These are phyloP conservation scores for Ligdia adustata DNA, from an alignment of 2,888 invertebrate genomes.

Conservation along the genomic window DNA sequence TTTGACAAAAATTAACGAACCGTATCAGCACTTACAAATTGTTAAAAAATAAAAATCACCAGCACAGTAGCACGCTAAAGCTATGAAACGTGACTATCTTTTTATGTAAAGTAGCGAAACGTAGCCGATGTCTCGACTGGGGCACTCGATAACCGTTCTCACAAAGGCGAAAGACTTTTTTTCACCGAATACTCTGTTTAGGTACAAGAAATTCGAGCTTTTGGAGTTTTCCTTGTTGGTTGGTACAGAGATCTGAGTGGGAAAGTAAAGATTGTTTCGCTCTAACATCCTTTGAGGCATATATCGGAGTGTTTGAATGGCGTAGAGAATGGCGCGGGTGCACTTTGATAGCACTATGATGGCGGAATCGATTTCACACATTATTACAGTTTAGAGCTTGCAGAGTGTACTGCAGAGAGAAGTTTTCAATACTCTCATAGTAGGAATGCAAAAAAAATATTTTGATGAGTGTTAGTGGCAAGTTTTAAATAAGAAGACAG, in stretches of 20 bases:
- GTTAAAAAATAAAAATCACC: constrained; percentile 3
- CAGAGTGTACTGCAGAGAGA: too few relatives aligned
- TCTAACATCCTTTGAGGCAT: constrained; percentile 69
- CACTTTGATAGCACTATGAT: too few relatives aligned
- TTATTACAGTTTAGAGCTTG: too few relatives aligned
- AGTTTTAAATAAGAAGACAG: too few relatives aligned
- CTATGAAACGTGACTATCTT: constrained; percentile 20
- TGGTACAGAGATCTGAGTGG: constrained; percentile 65
- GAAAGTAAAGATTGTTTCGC: constrained; percentile 66
- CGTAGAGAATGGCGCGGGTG: too few relatives aligned
- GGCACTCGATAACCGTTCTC: constrained; percentile 43
- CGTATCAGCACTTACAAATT: neutral
- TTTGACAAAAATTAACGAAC: too few relatives aligned
- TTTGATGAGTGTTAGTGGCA: too few relatives aligned
- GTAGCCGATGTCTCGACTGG: constrained; percentile 19
- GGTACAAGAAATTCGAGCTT: constrained; percentile 48
- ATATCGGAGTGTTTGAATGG: too few relatives aligned
- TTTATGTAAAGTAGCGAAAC: constrained; percentile 33
- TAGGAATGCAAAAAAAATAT: too few relatives aligned
- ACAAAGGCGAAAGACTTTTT: constrained; percentile 55
- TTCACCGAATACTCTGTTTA: constrained; percentile 54
- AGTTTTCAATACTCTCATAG: too few relatives aligned
- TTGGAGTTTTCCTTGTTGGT: constrained; percentile 47
- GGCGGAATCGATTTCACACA: too few relatives aligned
- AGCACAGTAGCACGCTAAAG: neutral